phyloP scores from a whole-genome alignment of 2,888 invertebrate genomes.

The Cenopis cana region DNA sequence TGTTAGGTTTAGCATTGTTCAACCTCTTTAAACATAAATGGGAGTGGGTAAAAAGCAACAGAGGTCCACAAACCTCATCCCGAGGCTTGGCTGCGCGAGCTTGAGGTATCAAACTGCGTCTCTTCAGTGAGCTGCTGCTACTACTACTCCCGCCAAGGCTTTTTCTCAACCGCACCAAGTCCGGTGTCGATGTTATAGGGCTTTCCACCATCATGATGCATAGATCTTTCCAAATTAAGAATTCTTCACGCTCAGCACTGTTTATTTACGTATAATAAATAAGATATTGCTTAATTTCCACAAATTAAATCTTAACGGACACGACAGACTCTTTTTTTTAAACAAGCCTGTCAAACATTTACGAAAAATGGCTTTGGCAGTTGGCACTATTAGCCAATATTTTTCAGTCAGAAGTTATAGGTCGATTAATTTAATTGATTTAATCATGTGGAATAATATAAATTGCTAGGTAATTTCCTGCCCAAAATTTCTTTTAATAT shows the following conservation, averaged over 20 bases:
- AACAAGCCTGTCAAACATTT: constrained; percentile 15
- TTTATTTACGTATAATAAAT: constrained; percentile 19
- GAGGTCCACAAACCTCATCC: constrained; percentile 65
- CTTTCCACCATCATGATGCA: constrained; percentile 63
- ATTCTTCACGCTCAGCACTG: constrained; percentile 12
- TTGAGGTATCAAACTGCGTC: constrained; percentile 72
- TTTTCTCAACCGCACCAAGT: constrained; percentile 57
- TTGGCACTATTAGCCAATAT: neutral
- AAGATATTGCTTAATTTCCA: constrained; percentile 36
- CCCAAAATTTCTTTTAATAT: too few species aligned
- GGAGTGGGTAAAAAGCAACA: neutral
- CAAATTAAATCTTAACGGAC: constrained; percentile 56
- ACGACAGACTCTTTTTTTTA: constrained; percentile 14
- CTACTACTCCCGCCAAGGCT: constrained; percentile 73
- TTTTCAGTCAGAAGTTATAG: constrained; percentile 8
- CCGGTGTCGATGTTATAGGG: constrained; percentile 68
- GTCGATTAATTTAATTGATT: neutral
- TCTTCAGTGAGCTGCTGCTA: constrained; percentile 63
- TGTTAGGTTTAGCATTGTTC: neutral
- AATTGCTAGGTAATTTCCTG: neutral
- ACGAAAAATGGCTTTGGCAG: neutral
- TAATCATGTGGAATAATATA: neutral
- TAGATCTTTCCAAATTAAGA: constrained; percentile 9
- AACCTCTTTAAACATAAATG: neutral
- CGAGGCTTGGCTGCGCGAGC: constrained; percentile 55